Evolutionary conservation across 2,113 vertebrate genomes (phyloP).

Genomic region (Felis catus): DNA sequence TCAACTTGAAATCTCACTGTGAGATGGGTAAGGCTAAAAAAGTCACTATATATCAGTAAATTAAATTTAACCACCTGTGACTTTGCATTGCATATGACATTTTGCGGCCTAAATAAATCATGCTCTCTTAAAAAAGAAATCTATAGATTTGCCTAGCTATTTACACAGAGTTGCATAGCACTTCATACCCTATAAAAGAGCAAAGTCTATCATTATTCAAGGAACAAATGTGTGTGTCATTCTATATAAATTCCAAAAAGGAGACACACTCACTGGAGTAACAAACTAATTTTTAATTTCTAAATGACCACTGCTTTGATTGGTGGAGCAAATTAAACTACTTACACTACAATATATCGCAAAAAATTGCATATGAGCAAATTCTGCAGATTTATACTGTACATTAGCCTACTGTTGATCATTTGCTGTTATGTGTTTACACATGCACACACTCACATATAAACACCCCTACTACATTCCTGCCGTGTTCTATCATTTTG

Average conservation of each 20-base stretch:
- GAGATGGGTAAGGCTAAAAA: not conserved
- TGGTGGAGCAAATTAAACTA: not conserved
- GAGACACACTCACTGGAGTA: not conserved
- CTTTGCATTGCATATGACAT: not conserved
- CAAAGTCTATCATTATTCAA: slow-evolving; percentile 56
- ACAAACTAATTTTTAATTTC: slow-evolving; percentile 48
- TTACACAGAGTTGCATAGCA: not conserved
- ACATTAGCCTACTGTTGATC: not conserved
- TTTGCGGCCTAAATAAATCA: not conserved
- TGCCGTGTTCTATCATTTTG: not conserved
- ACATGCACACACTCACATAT: not conserved
- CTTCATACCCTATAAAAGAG: not conserved
- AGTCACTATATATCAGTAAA: not conserved
- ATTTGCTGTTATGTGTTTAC: not conserved
- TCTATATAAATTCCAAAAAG: slow-evolving; percentile 34
- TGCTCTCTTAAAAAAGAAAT: not conserved
- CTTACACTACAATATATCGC: not conserved
- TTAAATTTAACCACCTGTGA: slow-evolving; percentile 10
- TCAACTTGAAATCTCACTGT: not conserved
- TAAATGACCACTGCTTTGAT: slow-evolving; percentile 5
- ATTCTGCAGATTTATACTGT: not conserved
- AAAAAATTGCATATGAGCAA: not conserved
- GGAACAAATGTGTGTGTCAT: not conserved
- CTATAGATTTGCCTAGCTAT: not conserved
- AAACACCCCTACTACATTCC: not conserved